A percentile compares a stretch with the other conserved stretches of the same genome.
Evolutionary conservation across 2,797 vertebrate genomes (phyloP).

Genomic region (Gymnothorax reevesii): DNA sequence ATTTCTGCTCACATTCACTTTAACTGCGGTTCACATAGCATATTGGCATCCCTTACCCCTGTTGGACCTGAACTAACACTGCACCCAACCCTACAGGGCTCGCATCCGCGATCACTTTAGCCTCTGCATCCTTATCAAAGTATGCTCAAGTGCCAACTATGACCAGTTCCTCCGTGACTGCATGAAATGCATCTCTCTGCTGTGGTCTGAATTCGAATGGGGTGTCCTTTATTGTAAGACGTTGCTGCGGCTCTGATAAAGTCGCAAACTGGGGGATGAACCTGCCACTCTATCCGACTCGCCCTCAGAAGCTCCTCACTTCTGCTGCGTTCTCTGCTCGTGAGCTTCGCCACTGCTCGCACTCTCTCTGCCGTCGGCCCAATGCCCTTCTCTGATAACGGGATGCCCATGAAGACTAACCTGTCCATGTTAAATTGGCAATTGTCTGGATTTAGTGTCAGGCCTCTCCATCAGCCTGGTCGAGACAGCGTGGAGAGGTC

Average conservation of each 20-base stretch:
- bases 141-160: too few species aligned
- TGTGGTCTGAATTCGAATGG: slow-evolving; percentile 33
- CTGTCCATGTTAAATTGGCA: slow-evolving; percentile 46
- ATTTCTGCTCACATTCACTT: too few species aligned
- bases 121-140: too few species aligned
- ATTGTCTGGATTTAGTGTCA: too few species aligned
- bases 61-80: too few species aligned
- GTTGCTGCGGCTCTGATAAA: too few species aligned
- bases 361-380: slow-evolving; percentile 37
- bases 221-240: slow-evolving; percentile 24
- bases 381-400: slow-evolving; percentile 35
- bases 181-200: slow-evolving; percentile 27
- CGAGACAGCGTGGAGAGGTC: too few species aligned
- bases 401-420: slow-evolving; percentile 36
- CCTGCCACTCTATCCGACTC: slow-evolving; percentile 8
- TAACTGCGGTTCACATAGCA: too few species aligned
- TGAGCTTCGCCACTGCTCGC: slow-evolving; percentile 12
- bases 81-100: too few species aligned
- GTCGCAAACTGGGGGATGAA: slow-evolving; percentile 40
- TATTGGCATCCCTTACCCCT: too few species aligned
- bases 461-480: too few species aligned
- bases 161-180: not conserved
- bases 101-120: too few species aligned
- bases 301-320: slow-evolving; percentile 27
- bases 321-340: slow-evolving; percentile 28